phyloP scores from a whole-genome alignment of 2,888 invertebrate species.

The Pterobdella sp. region DNA sequence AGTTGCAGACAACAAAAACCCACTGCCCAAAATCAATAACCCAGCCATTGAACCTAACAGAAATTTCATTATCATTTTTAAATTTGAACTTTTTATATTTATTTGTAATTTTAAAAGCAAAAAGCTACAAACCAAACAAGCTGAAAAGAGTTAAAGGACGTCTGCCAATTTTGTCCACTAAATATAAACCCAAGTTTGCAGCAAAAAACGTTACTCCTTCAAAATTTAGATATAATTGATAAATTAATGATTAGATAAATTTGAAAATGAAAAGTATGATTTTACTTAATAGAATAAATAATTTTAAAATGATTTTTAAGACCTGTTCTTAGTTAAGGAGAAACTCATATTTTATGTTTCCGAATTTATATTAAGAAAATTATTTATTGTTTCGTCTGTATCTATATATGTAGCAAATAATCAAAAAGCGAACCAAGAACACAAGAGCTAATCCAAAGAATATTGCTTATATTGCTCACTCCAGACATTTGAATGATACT shows the following conservation, averaged over 20 bases:
- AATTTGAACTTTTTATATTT: background rate
- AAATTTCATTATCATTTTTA: background rate
- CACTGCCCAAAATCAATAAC: slow-evolving; percentile 46
- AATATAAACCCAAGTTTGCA: slow-evolving; percentile 47
- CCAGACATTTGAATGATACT: slow-evolving; percentile 50
- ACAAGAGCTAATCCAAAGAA: slow-evolving; percentile 48
- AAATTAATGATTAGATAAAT: no score
- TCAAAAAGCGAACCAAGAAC: no score
- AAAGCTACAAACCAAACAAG: slow-evolving; percentile 42
- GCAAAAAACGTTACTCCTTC: slow-evolving; percentile 48
- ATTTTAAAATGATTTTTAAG: no score
- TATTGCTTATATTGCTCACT: slow-evolving; percentile 44
- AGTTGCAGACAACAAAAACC: slow-evolving; percentile 45
- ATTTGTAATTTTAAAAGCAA: background rate
- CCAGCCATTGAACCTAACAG: slow-evolving; percentile 44
- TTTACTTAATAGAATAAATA: no score
- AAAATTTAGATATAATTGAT: no score
- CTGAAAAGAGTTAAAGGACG: slow-evolving; percentile 46
- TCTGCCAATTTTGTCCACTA: slow-evolving; percentile 48
- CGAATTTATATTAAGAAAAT: no score
- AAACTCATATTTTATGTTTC: no score
- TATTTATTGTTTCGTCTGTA: no score
- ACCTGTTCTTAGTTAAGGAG: no score
- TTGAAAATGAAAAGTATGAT: no score
- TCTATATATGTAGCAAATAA: no score